Percentiles rank a stretch among this genome's conserved stretches.
phyloP scores from a whole-genome alignment of 2,888 invertebrate genomes.

The Cephus rjabovi region DNA sequence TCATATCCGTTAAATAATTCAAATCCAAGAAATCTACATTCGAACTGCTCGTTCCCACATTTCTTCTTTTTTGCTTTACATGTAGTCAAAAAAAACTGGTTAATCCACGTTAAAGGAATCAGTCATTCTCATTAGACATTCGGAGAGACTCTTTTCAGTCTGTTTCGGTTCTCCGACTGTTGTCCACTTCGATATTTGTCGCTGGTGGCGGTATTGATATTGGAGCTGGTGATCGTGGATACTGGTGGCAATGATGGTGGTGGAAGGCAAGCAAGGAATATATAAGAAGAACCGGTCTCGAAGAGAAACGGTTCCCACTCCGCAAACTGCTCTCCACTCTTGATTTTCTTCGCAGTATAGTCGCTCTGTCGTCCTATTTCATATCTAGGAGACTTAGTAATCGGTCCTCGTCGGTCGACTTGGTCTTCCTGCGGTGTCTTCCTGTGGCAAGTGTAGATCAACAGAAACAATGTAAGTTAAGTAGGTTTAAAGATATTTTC shows the following conservation, averaged over 20 bases:
- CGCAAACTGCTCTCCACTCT: slow-evolving; percentile 41
- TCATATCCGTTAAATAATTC: not conserved
- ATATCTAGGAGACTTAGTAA: not conserved
- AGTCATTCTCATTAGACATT: not conserved
- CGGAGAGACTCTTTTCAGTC: not conserved
- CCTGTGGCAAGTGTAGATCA: not conserved
- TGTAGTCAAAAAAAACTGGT: no score
- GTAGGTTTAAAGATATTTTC: not conserved
- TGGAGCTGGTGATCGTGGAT: not conserved
- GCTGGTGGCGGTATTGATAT: not conserved
- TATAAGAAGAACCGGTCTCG: slow-evolving; percentile 61
- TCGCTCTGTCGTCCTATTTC: slow-evolving; percentile 23
- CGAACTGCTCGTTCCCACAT: not conserved
- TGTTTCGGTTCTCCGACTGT: not conserved
- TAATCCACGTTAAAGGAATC: not conserved
- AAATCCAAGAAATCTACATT: not conserved
- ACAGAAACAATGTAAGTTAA: not conserved
- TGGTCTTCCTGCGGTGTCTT: not conserved
- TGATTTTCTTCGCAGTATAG: slow-evolving; percentile 32
- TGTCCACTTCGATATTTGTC: not conserved
- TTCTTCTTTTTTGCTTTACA: no score
- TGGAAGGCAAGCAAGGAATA: slow-evolving; percentile 16
- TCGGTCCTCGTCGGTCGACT: not conserved
- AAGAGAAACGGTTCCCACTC: slow-evolving; percentile 53
- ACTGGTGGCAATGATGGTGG: not conserved